These are phyloP conservation scores for Protophormia terraenovae DNA, from an alignment of 2,888 invertebrate species.

Conservation along the genomic window DNA sequence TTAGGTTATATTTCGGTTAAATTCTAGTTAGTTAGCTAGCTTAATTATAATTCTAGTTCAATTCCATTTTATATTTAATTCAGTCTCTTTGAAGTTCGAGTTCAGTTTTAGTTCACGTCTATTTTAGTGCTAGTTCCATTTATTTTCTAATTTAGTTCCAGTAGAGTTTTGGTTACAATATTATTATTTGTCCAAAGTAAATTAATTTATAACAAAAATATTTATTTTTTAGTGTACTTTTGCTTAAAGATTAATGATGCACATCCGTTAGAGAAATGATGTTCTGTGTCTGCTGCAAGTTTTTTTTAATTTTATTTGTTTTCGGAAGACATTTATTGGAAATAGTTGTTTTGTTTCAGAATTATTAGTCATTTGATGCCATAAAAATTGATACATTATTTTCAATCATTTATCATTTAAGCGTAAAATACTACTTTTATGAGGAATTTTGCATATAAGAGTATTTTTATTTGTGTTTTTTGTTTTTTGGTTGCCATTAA, in stretches of 20 bases:
- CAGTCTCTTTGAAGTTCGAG: too few species aligned
- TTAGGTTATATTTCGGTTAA: too few species aligned
- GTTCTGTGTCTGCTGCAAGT: slow-evolving; percentile 28
- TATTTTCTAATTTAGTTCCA: too few species aligned
- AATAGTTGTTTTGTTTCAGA: slow-evolving; percentile 33
- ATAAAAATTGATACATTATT: slow-evolving; percentile 67
- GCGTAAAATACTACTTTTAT: background rate
- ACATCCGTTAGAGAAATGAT: slow-evolving; percentile 61
- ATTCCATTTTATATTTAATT: too few species aligned
- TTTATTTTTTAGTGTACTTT: slow-evolving; percentile 36
- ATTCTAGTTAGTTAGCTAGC: too few species aligned
- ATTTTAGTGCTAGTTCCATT: too few species aligned
- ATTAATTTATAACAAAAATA: background rate
- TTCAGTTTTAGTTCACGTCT: too few species aligned
- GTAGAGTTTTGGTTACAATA: too few species aligned
- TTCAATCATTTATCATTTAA: slow-evolving; percentile 65
- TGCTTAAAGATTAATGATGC: slow-evolving; percentile 57
- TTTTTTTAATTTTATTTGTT: background rate
- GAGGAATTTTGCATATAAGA: slow-evolving; percentile 27
- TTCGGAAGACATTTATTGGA: slow-evolving; percentile 53
- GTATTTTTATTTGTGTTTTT: background rate
- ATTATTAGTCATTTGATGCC: slow-evolving; percentile 58
- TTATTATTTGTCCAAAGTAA: too few species aligned
- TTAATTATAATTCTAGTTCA: too few species aligned
- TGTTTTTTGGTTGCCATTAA: background rate